phyloP scores from a whole-genome alignment of 2,888 invertebrate species.

The Laspeyria flexula region DNA sequence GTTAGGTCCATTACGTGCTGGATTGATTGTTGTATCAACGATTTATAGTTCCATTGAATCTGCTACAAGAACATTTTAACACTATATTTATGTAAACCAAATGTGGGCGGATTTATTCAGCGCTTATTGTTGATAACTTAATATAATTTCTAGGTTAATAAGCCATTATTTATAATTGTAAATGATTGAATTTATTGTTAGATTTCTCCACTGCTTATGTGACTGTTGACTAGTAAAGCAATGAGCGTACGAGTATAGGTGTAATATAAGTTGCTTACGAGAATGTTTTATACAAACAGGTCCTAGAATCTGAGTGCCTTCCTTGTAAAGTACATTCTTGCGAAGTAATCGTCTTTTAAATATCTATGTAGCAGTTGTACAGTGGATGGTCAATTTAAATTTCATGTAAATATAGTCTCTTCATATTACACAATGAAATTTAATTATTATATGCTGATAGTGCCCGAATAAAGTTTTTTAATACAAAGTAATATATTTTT shows the following conservation, averaged over 20 bases:
- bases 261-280: slow-evolving; percentile 18
- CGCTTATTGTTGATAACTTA: slow-evolving; percentile 43
- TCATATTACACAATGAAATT: slow-evolving; percentile 44
- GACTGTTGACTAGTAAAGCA: slow-evolving; percentile 35
- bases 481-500: slow-evolving; percentile 44
- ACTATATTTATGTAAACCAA: slow-evolving; percentile 4
- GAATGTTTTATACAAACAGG: slow-evolving; percentile 25
- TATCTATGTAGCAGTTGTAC: slow-evolving; percentile 28
- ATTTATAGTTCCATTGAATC: slow-evolving; percentile 22
- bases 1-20: slow-evolving; percentile 16
- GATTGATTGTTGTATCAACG: slow-evolving; percentile 17
- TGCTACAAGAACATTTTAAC: slow-evolving; percentile 5
- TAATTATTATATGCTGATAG: slow-evolving; percentile 18
- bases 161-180: slow-evolving; percentile 42
- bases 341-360: slow-evolving; percentile 16
- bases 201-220: slow-evolving; percentile 35
- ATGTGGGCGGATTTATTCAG: too few species aligned
- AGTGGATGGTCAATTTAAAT: slow-evolving; percentile 40
- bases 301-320: slow-evolving; percentile 11
- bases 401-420: slow-evolving; percentile 29
- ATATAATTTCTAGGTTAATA: slow-evolving; percentile 43
- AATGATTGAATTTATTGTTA: slow-evolving; percentile 33
- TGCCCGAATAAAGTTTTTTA: slow-evolving; percentile 30
- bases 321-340: slow-evolving; percentile 20
- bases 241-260: slow-evolving; percentile 19